A percentile compares a stretch with the other conserved stretches of the same genome.
phyloP scores from a whole-genome alignment of 2,113 vertebrate genomes.

The Cyprinus carpio region DNA sequence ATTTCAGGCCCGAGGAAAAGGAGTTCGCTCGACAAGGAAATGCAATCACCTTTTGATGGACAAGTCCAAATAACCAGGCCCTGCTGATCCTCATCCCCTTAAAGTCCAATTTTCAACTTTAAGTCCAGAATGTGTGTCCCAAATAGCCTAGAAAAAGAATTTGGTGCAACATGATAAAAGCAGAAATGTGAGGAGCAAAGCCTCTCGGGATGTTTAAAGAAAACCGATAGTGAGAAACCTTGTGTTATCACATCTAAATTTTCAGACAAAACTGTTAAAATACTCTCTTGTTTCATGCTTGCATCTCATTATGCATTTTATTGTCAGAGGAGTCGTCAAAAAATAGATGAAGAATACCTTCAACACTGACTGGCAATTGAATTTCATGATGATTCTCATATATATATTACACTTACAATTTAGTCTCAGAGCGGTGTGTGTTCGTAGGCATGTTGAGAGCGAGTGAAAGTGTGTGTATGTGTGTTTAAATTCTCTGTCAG shows the following conservation, averaged over 20 bases:
- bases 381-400: not conserved
- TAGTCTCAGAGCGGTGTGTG: not conserved
- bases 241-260: constrained; percentile 33
- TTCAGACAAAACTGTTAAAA: constrained; percentile 42
- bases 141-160: not conserved
- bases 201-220: constrained; percentile 33
- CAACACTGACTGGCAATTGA: not conserved
- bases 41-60: constrained; percentile 33
- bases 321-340: not conserved
- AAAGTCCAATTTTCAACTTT: not conserved
- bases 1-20: constrained; percentile 36
- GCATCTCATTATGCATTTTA: not conserved
- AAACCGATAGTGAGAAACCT: constrained; percentile 16
- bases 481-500: constrained; percentile 42
- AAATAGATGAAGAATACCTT: not conserved
- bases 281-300: not conserved
- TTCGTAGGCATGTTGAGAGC: constrained; percentile 16
- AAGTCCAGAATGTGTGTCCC: not conserved
- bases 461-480: not conserved
- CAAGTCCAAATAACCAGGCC: constrained; percentile 13
- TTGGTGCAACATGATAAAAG: not conserved
- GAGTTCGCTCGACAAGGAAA: not conserved
- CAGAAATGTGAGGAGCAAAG: not conserved
- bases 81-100: not conserved
- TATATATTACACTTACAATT: constrained; percentile 3